Conservation (phyloP, 2,113 vertebrate genomes). For the Eptesicus fuscus region DNA sequence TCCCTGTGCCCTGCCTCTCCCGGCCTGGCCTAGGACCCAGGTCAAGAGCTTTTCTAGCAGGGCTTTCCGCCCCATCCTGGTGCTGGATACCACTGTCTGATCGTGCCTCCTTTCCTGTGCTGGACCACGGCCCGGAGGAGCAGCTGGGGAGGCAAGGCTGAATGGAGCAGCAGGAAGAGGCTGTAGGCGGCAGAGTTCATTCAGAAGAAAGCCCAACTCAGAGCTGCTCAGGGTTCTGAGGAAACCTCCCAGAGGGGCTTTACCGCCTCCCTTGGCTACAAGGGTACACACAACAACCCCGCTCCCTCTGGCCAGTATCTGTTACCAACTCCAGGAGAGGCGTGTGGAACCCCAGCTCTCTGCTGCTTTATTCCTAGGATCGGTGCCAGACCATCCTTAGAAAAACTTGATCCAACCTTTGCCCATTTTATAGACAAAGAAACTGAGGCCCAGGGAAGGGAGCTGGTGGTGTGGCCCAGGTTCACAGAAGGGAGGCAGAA, state of each 20-base stretch:
- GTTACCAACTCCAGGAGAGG: background rate
- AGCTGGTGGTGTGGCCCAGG: background rate
- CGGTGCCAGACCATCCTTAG: background rate
- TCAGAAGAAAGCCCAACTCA: slow-evolving; percentile 53
- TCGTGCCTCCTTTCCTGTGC: slow-evolving; percentile 5
- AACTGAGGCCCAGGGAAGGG: background rate
- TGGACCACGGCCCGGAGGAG: slow-evolving; percentile 39
- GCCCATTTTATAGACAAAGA: slow-evolving; percentile 8
- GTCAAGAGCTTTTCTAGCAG: background rate
- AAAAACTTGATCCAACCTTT: background rate
- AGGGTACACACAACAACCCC: background rate
- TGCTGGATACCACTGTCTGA: slow-evolving; percentile 6
- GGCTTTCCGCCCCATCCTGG: background rate
- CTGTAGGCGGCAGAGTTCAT: slow-evolving; percentile 34
- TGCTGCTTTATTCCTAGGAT: background rate
- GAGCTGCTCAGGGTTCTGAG: background rate
- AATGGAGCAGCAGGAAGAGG: slow-evolving; percentile 38
- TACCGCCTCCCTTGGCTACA: accelerated
- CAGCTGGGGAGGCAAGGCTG: slow-evolving; percentile 47
- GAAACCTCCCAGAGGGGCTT: background rate
- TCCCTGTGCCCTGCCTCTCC: background rate
- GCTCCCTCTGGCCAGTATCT: background rate
- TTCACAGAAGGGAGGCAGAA: background rate
- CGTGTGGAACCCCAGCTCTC: background rate
- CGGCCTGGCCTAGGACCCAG: background rate